These are phyloP conservation scores for Myocastor coypus DNA, from an alignment of 2,113 vertebrate genomes.

Conservation along the genomic window DNA sequence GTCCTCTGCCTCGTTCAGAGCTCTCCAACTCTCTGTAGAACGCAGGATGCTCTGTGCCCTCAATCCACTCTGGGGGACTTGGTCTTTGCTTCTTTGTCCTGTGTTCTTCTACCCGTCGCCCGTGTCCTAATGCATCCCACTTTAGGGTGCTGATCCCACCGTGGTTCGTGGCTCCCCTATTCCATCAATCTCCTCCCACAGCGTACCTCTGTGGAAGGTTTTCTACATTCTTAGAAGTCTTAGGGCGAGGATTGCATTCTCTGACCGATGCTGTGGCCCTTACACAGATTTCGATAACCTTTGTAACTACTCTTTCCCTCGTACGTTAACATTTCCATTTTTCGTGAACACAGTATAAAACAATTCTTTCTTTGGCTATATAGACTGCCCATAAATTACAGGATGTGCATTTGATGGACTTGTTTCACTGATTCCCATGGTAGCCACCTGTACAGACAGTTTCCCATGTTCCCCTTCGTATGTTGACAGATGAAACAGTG, in stretches of 20 bases:
- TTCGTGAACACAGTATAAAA: neutral
- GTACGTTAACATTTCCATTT: neutral
- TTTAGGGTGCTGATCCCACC: neutral
- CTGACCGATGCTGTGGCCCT: neutral
- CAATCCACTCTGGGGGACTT: neutral
- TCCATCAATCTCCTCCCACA: neutral
- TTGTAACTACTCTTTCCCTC: neutral
- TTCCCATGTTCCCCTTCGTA: neutral
- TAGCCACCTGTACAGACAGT: neutral
- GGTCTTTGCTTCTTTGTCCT: neutral
- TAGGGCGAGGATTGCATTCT: neutral
- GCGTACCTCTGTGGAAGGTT: neutral
- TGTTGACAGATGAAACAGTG: neutral
- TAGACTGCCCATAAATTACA: neutral
- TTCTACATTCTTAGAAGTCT: neutral
- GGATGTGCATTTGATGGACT: neutral
- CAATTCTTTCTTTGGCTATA: neutral
- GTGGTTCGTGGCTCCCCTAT: neutral
- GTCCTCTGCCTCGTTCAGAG: neutral
- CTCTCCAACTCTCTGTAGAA: neutral
- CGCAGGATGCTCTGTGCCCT: neutral
- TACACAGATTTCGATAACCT: neutral
- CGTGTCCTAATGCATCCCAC: neutral
- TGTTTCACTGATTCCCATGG: neutral
- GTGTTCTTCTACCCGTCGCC: neutral